Conservation (phyloP, 2,797 vertebrate genomes). For the Sus cebifrons region DNA sequence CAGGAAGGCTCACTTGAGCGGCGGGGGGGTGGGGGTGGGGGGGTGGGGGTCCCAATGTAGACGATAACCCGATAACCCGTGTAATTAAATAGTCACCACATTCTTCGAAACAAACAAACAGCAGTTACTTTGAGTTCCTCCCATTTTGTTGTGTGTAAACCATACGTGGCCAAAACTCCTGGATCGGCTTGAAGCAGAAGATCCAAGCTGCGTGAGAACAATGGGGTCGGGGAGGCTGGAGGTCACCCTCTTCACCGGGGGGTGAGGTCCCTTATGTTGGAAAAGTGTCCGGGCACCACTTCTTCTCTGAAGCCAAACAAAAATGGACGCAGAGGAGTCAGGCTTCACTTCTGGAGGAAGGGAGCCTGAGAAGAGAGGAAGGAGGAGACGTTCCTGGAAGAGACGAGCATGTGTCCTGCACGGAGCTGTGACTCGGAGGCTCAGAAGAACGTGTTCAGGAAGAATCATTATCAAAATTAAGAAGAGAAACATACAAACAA, state of each 20-base stretch:
- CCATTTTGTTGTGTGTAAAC: fast-evolving
- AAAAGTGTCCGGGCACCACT: fast-evolving
- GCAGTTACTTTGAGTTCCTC: not conserved
- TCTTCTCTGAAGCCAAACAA: not conserved
- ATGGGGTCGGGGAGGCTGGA: fast-evolving
- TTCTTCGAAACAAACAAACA: no score
- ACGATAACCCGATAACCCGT: not conserved
- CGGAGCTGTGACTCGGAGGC: not conserved
- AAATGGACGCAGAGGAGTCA: not conserved
- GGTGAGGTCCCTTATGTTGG: fast-evolving
- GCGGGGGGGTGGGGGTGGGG: no score
- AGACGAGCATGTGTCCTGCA: fast-evolving
- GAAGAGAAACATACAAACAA: no score
- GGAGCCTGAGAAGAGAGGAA: not conserved
- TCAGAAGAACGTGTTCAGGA: fast-evolving
- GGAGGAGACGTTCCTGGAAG: no score
- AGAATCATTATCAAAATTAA: not conserved
- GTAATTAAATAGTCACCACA: fast-evolving
- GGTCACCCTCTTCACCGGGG: not conserved
- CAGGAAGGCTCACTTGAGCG: no score
- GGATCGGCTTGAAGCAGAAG: not conserved
- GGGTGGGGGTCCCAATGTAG: fast-evolving
- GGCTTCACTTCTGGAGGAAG: not conserved
- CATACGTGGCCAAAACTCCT: not conserved
- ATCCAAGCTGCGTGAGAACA: fast-evolving